These are phyloP conservation scores for Neolamprologus fasciatus DNA, from an alignment of 2,113 vertebrate genomes.

Conservation along the genomic window DNA sequence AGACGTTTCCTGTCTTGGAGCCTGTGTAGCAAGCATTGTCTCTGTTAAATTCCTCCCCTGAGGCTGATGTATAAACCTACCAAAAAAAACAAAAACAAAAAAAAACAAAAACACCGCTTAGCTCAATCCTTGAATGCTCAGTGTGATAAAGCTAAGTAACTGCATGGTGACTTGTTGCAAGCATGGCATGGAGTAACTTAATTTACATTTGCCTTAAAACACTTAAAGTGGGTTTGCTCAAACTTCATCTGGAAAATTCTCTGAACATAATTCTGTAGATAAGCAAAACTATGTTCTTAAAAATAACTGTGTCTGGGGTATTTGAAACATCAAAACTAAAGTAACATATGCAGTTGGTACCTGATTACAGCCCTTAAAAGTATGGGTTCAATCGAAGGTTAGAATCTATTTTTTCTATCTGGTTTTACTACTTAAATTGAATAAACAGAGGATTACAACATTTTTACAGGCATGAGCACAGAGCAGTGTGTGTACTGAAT, in stretches of 20 bases:
- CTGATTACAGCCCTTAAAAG: background rate
- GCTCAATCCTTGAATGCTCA: background rate
- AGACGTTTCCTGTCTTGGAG: conserved; percentile 80
- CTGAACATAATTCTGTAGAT: background rate
- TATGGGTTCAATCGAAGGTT: background rate
- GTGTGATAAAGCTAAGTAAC: background rate
- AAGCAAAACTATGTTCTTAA: background rate
- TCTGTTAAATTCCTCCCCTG: conserved; percentile 87
- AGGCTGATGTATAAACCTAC: conserved; percentile 86
- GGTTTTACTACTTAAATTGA: conserved; percentile 23
- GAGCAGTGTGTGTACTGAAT: background rate
- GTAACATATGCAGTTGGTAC: background rate
- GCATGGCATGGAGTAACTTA: background rate
- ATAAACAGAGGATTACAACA: conserved; percentile 9
- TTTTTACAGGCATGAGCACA: background rate
- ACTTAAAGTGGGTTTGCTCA: background rate
- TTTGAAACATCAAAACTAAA: background rate
- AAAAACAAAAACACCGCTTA: background rate
- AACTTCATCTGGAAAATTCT: background rate
- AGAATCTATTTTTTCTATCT: background rate
- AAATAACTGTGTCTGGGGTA: background rate
- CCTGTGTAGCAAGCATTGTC: conserved; percentile 78
- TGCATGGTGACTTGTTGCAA: background rate
- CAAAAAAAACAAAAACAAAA: background rate
- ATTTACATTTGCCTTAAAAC: background rate